Evolutionary conservation across 2,888 invertebrate species (phyloP).

Genomic region (Epistrophe grossulariae): DNA sequence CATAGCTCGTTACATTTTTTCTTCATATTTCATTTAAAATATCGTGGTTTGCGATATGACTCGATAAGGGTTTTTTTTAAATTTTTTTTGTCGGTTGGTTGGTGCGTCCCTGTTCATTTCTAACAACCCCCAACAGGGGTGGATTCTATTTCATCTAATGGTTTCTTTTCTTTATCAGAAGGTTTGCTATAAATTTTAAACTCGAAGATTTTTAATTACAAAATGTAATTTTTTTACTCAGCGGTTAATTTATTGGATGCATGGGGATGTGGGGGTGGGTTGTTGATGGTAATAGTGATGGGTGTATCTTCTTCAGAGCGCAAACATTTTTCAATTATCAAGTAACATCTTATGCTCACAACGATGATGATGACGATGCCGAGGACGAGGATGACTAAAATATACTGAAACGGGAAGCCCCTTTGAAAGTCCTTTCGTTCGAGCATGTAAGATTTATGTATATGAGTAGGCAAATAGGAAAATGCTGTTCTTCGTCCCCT

Average conservation of each 20-base stretch:
- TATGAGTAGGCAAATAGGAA: constrained; percentile 74
- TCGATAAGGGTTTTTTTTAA: constrained; percentile 60
- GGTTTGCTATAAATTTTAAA: constrained; percentile 74
- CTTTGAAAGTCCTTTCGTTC: constrained; percentile 72
- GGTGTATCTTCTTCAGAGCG: constrained; percentile 57
- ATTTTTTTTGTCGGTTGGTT: constrained; percentile 32
- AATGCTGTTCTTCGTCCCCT: constrained; percentile 73
- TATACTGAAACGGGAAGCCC: constrained; percentile 66
- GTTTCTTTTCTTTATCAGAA: constrained; percentile 73
- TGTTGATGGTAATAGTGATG: constrained; percentile 33
- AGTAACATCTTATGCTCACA: constrained; percentile 73
- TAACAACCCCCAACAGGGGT: constrained; percentile 44
- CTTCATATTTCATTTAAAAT: constrained; percentile 75
- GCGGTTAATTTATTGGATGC: constrained; percentile 74
- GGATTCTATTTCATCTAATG: constrained; percentile 72
- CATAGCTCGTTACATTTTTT: constrained; percentile 79
- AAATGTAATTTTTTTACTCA: constrained; percentile 74
- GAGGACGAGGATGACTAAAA: constrained; percentile 15
- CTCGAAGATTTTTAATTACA: constrained; percentile 75
- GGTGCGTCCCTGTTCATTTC: constrained; percentile 5
- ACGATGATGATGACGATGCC: constrained; percentile 41
- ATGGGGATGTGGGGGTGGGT: constrained; percentile 37
- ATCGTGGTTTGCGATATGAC: constrained; percentile 75
- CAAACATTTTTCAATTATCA: constrained; percentile 76
- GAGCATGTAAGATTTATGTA: constrained; percentile 74